Evolutionary conservation across 2,113 vertebrate species (phyloP).

Genomic region (Orycteropus afer): DNA sequence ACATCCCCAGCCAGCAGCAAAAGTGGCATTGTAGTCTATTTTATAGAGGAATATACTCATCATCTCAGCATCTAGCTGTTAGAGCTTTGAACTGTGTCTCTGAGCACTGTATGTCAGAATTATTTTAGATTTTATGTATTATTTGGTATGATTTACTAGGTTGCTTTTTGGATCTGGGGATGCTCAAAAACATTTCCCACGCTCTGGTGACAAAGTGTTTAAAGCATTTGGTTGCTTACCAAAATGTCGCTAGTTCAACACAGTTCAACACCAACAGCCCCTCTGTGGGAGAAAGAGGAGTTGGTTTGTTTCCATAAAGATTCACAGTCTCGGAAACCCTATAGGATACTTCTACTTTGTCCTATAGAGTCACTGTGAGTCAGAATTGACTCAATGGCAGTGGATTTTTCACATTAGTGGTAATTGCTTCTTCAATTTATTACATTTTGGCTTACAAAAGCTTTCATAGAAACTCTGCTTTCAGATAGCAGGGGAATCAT

Average conservation of each 20-base stretch:
- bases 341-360: no score
- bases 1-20: neutral
- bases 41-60: neutral
- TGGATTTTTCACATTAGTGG: neutral
- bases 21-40: neutral
- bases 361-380: no score
- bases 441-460: neutral
- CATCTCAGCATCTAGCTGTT: no score
- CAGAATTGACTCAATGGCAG: no score
- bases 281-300: no score
- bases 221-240: no score
- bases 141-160: neutral
- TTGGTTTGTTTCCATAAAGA: no score
- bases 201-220: no score
- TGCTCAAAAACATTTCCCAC: neutral
- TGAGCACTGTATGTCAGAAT: neutral
- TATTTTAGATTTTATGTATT: neutral
- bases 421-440: neutral
- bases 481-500: neutral
- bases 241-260: no score
- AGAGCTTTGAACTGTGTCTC: no score
- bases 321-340: no score
- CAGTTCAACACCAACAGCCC: no score
- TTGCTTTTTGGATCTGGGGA: neutral
- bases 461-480: neutral